Conservation (phyloP, 2,888 invertebrate species). For the Nezara viridula region DNA sequence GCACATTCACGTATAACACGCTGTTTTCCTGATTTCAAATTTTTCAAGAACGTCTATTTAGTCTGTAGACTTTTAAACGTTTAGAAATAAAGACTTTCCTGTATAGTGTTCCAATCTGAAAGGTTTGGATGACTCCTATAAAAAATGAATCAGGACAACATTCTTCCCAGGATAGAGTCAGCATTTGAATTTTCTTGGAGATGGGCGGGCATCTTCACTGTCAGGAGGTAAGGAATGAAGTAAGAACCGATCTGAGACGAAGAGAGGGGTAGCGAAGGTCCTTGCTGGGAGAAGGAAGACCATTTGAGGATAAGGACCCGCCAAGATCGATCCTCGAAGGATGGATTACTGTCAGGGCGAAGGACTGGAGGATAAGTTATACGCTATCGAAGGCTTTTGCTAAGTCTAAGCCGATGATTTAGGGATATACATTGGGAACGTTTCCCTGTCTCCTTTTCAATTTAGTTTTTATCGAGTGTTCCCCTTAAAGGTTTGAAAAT, state of each 20-base stretch:
- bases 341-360: background rate
- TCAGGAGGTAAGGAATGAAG: background rate
- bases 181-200: background rate
- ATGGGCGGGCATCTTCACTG: background rate
- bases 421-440: background rate
- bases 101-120: background rate
- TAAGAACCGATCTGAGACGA: background rate
- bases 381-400: background rate
- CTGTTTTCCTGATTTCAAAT: no score
- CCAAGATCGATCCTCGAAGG: background rate
- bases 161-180: background rate
- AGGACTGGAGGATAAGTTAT: constrained; percentile 2
- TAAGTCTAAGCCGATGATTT: background rate
- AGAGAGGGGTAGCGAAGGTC: background rate
- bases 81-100: background rate
- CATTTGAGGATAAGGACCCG: background rate
- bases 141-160: no score
- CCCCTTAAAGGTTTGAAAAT: background rate
- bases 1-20: no score
- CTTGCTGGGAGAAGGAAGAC: background rate
- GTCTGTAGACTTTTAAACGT: background rate
- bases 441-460: background rate
- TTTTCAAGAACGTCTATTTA: no score
- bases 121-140: background rate
- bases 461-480: background rate